Base-by-base conservation (phyloP, 2,797 vertebrate genomes). In the Amblyopsis hoosieri region DNA sequence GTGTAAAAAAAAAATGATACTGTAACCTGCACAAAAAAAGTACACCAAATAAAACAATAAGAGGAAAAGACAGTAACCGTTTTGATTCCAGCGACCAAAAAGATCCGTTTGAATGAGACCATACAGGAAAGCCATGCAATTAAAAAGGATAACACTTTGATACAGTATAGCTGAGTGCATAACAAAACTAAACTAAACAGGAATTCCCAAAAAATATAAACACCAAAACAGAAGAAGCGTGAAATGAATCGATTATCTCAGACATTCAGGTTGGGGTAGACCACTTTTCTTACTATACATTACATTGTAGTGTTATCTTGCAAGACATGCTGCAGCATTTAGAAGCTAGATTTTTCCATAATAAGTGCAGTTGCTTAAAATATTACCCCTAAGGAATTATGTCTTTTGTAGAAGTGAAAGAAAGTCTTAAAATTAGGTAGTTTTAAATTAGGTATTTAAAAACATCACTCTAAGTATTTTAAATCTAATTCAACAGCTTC, bases 1-100 rank as follows among this genome's bases (percentile, higher is more conserved):
- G 60, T 45, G 50, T 15, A 31, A 7, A 33, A 72, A 67, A 12
- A 60, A 72, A 70, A 67, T 42, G 71, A 57, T 11, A 14, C 52
- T 62, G 54, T 63, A 31, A 64, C 61, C 60, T 62, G 55, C 47
- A 66, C 51, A 56, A 46, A 9, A 62, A 62, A 52, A 29, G 60
- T 3, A 52, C 13, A 57, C 17, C 50, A 63, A 63, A 75, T 62
- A 76, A 12, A 69, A 57, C 4, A 47, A 12, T 60, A 67, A 62
- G 8, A 67, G 65, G 58, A 60, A 31, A 50, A 66, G 11, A 63
- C 19, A 50, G 72, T 13, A 67, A 71, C 45, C 67, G 85, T 91
- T 91, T 89, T 87, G 89, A 90, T 77, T 60, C 37, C 57, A 64
- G 45, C 14, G 60, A 87, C 89, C 88, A 89, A 90, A 91, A 92